Conservation (phyloP, 2,888 invertebrate species). For the Epicampocera succincta region DNA sequence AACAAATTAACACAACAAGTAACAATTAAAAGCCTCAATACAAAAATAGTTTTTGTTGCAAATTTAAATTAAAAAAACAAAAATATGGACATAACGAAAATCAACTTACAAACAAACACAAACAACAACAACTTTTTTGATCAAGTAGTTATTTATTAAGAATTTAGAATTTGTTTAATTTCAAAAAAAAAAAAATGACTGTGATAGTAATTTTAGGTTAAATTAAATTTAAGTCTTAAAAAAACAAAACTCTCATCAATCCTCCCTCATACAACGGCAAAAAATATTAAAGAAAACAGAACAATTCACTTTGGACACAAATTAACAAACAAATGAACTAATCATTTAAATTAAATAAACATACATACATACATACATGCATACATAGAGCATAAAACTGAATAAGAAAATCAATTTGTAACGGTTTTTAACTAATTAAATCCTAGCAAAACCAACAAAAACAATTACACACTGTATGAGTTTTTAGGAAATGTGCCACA, state of each 20-base stretch:
- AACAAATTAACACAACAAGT: constrained; percentile 61
- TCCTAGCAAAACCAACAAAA: no score
- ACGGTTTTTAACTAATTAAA: no score
- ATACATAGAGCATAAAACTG: no score
- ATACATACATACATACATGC: neutral
- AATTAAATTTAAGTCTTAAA: constrained; percentile 59
- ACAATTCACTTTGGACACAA: constrained; percentile 52
- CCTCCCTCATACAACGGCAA: constrained; percentile 24
- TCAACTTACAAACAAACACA: constrained; percentile 58
- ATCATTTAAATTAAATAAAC: constrained; percentile 3
- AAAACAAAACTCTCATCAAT: constrained; percentile 52
- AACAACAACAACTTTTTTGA: constrained; percentile 66
- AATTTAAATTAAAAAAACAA: constrained; percentile 57
- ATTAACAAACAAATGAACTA: constrained; percentile 57
- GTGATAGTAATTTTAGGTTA: constrained; percentile 76
- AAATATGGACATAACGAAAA: constrained; percentile 51
- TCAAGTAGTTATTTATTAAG: constrained; percentile 67
- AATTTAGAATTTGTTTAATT: constrained; percentile 74
- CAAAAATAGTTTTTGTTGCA: constrained; percentile 67
- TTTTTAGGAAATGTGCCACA: no score
- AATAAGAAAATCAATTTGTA: no score
- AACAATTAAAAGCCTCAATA: constrained; percentile 72
- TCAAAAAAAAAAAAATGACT: constrained; percentile 75
- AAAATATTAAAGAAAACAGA: constrained; percentile 37
- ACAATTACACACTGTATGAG: no score